Base-by-base conservation (phyloP, 2,888 invertebrate species). In the Lordiphosa fenestrarum region DNA sequence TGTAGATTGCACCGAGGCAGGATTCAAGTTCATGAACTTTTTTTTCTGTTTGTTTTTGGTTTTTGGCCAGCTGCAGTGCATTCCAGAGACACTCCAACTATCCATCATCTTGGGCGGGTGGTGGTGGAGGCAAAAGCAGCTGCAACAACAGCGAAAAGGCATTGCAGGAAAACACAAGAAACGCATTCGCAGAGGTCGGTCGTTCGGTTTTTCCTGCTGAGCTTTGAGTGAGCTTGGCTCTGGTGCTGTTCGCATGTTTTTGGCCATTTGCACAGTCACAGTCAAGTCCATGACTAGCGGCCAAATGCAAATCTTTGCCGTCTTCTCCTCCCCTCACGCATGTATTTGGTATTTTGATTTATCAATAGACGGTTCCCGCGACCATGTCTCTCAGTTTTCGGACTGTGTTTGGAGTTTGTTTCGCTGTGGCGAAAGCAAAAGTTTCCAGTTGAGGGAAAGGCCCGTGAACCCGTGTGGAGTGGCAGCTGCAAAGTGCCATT, bases 261-360 rank as follows among this genome's bases (percentile, higher is more conserved):
- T 76, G 80, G 70, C 74, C 76, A 78, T 78, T 78, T 71, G 67
- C 60, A 53, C 59, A 49, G 36, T 35, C 44, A 57, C 36, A 59
- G 53, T 51, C 65, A 58, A 53, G 66, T 55, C 56, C 56, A 50
- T 59, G 52, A 67, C 73, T 71, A 67, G 71, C 68, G 73, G 75
- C 65, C 71, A 78, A 81, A 85, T 83, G 85, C 78, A 80, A 85
- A 84, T 85, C 73, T 69, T 41, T 47, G 25, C 25, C 25, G 6
- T 56, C 15, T 40, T 60, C 38, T 37, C 51, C 48, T 35, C 41
- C 19, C 40, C 58, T 62, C 56, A 78, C 73, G 75, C 75, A 78
- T 73, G 62, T 72, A 74, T 75, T 44, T 78, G 75, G 75, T 72
- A 75, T 71, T 65, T 81, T 81, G 84, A 81, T 81, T 81, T 83